phyloP scores from a whole-genome alignment of 2,113 vertebrate species.

The Archilochus colubris region DNA sequence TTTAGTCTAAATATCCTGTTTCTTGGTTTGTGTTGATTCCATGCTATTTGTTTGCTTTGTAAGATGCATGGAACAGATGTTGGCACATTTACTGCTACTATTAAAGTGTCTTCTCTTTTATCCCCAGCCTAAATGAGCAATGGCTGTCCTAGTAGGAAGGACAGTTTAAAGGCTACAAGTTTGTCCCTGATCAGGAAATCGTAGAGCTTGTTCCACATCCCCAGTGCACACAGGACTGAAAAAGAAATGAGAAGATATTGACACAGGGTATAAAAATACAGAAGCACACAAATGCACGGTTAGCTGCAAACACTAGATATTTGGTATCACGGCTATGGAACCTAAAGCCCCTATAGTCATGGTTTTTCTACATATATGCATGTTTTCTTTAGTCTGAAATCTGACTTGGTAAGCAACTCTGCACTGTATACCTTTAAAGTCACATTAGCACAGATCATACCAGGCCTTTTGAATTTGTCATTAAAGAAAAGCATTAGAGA shows the following conservation, averaged over 20 bases:
- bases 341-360: fast-evolving
- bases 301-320: background rate
- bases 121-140: background rate
- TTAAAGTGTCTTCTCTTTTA: background rate
- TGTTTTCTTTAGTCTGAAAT: background rate
- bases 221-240: background rate
- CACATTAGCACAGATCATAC: background rate
- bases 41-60: background rate
- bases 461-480: background rate
- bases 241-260: background rate
- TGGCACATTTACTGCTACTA: background rate
- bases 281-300: background rate
- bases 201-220: background rate
- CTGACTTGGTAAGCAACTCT: background rate
- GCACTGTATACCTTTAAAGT: background rate
- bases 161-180: background rate
- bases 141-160: background rate
- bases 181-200: background rate
- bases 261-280: background rate
- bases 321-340: background rate
- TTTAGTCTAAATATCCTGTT: slow-evolving; percentile 21
- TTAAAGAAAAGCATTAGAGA: background rate
- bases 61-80: background rate
- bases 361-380: background rate
- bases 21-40: background rate